Evolutionary conservation across 2,797 vertebrate genomes (phyloP).

Genomic region (Cirrhinus molitorella): DNA sequence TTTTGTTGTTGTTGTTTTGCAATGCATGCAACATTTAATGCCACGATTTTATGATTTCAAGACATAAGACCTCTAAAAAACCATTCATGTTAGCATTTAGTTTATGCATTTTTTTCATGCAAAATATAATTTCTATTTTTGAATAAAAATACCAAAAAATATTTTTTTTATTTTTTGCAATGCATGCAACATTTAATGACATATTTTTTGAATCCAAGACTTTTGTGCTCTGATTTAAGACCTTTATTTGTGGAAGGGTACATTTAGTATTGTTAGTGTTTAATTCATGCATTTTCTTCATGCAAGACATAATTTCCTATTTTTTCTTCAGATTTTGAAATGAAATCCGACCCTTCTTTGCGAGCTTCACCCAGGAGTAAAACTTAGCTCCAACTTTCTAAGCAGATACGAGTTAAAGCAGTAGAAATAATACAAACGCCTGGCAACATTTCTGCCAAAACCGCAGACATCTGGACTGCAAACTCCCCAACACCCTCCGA

Average conservation of each 20-base stretch:
- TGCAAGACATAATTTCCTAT: not conserved
- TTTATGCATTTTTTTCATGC: too few relatives aligned
- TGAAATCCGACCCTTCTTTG: not conserved
- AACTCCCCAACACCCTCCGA: not conserved
- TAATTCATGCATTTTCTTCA: not conserved
- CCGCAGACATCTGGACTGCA: slow-evolving; percentile 11
- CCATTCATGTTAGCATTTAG: too few relatives aligned
- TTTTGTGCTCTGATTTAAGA: not conserved
- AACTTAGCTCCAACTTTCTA: not conserved
- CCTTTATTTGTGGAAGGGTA: not conserved
- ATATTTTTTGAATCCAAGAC: not conserved
- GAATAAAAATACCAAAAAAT: too few relatives aligned
- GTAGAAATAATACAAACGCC: not conserved
- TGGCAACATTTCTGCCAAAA: not conserved
- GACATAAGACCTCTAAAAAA: not conserved
- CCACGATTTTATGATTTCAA: not conserved
- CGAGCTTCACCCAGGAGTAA: not conserved
- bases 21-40: not conserved
- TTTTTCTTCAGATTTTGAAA: not conserved
- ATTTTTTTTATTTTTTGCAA: not conserved
- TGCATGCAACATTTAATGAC: not conserved
- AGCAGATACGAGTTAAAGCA: not conserved
- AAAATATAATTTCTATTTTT: too few relatives aligned
- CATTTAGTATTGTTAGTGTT: not conserved
- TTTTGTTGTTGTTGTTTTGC: too few relatives aligned